Base-by-base conservation (phyloP, 2,888 invertebrate species). In the Podabrus alpinus region DNA sequence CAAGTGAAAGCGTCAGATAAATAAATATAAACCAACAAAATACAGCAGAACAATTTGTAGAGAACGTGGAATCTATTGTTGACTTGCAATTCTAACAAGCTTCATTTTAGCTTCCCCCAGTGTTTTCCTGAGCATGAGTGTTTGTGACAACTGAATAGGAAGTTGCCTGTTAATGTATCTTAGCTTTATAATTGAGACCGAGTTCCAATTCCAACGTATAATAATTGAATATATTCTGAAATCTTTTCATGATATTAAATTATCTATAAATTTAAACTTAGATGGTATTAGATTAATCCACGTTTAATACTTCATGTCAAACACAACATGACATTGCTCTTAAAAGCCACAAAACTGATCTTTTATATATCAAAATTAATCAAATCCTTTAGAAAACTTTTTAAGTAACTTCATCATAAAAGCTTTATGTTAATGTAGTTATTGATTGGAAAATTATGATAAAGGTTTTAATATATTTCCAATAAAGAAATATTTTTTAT, bases 61-160 rank as follows among this genome's bases (percentile, higher is more conserved):
- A 66, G 64, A 29, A 66, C 29, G 69, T 72, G 71, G 72, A 69
- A 66, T 67, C 72, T 68, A 76, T 76, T 76, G 76, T 76, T 68
- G 73, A 73, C 73, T 76, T 73, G 76, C 71, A 73, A 76, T 76
- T 76, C 76, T 76, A 76, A 76, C 76, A 76, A 76, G 76, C 76
- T 76, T 76, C 73, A 73, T 76, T 76, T 62, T 59, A 72, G 71
- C 29, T 71, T 73, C 70, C 71, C 67, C 71, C 67, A 73, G 66
- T 73, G 68, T 76, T 73, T 68, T 73, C 68, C 73, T 77, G 73
- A 69, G 70, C 71, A 75, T 77, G 78, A 78, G 71, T 78, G 78
- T 69, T 71, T 74, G 62, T 78, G 78, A 78, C 77, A 77, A 75
- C 60, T 75, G 77, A 77, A 73, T 78, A 68, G 75, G 67, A 62